Base-by-base conservation (phyloP, 2,113 vertebrate species). In the Microtus pennsylvanicus region DNA sequence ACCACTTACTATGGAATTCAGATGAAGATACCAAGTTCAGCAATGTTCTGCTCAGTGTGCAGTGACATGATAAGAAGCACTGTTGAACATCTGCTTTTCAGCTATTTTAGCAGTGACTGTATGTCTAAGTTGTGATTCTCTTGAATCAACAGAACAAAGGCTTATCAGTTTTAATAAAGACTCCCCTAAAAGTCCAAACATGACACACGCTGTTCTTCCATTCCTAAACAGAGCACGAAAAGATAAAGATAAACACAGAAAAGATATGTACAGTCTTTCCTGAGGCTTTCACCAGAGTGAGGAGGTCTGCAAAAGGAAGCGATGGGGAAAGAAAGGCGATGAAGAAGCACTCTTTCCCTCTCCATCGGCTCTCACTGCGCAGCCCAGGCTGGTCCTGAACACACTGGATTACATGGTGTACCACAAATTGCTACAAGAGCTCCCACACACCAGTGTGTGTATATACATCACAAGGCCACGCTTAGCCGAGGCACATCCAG, bases 401-500 rank as follows among this genome's bases (percentile, higher is more conserved):
- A 10, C 35, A 21, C 67, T 38, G 45, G 67, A 50, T 26, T n/a
- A n/a, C 21, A 38, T 7, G 7, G 11, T 70, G 47, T 4, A 72
- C 12, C 33, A 17, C 81, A 96, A 92, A 93, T 35, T 72, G n/a
- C 65, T 42, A 91, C 52, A 83, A 50, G 58, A 89, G 50, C 91
- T 87, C 92, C 63, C 55, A 93, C 19, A 91, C 11, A 77, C 6
- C 28, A 33, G 26, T 55, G 52, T 55, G 52, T 55, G 52, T 14
- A 52, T 13, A 52, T 52, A 52, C 12, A 14, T 52, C 97, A 99
- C 86, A 97, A 81, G 89, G 99, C 99, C 70, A 99, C 98, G 87
- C 97, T 96, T 63, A 99, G 98, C 95, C 99, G 98, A 78, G 99
- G 97, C 7, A 98, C 94, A 3, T 99, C 98, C 24, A 97, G 97